Evolutionary conservation across 2,113 vertebrate genomes (phyloP).

Genomic region (Limanda limanda): DNA sequence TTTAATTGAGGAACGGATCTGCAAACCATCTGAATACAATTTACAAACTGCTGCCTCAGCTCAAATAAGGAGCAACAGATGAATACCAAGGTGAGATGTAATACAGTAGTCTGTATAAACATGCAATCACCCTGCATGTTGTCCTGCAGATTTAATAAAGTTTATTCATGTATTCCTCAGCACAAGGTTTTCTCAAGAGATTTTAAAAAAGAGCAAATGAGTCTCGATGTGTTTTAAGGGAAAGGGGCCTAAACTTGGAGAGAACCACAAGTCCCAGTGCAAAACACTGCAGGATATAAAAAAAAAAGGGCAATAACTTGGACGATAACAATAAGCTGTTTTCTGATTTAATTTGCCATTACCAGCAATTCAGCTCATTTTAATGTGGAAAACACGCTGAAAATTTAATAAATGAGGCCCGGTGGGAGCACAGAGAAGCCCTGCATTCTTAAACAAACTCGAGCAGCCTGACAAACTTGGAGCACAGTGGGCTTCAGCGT

Average conservation of each 20-base stretch:
- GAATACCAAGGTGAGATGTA: neutral
- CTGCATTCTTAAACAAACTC: slow-evolving; percentile 44
- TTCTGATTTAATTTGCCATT: slow-evolving; percentile 40
- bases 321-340: slow-evolving; percentile 25
- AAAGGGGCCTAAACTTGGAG: slow-evolving; percentile 4
- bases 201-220: neutral
- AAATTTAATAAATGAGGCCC: slow-evolving; percentile 58
- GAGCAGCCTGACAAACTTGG: slow-evolving; percentile 35
- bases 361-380: slow-evolving; percentile 37
- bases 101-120: neutral
- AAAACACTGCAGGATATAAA: neutral
- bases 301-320: neutral
- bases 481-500: slow-evolving; percentile 26
- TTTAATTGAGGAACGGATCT: slow-evolving; percentile 14
- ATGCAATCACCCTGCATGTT: neutral
- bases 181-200: neutral
- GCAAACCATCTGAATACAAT: slow-evolving; percentile 2
- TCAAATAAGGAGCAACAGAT: neutral
- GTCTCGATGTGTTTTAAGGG: too few species aligned
- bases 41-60: neutral
- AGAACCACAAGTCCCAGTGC: neutral
- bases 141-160: neutral
- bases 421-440: slow-evolving; percentile 27
- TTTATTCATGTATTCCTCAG: neutral
- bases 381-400: slow-evolving; percentile 47